These are phyloP conservation scores for Amiota minor DNA, from an alignment of 2,888 invertebrate species.

Conservation along the genomic window DNA sequence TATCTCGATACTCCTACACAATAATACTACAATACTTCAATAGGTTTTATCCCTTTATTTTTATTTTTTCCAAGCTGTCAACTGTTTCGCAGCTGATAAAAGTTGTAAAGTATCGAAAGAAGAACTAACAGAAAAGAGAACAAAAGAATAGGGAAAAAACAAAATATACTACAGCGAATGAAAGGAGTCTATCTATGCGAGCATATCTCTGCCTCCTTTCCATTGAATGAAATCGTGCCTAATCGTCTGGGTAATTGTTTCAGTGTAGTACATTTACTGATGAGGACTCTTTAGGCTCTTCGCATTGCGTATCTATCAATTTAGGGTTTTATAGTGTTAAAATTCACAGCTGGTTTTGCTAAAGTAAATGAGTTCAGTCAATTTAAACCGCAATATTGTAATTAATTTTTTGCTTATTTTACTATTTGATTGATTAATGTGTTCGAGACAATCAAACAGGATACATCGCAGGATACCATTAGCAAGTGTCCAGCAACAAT, in stretches of 20 bases:
- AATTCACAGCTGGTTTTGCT: conserved; percentile 23
- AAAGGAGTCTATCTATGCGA: conserved; percentile 24
- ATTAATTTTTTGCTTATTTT: background rate
- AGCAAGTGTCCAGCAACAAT: background rate
- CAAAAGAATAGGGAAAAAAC: conserved; percentile 12
- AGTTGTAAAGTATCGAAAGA: conserved; percentile 43
- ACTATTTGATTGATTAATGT: no score
- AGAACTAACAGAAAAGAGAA: conserved; percentile 25
- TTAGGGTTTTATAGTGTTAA: conserved; percentile 40
- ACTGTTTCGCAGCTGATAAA: conserved; percentile 72
- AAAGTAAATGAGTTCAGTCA: conserved; percentile 2
- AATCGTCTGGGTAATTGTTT: conserved; percentile 72
- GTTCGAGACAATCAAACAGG: no score
- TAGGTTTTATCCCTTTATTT: conserved; percentile 36
- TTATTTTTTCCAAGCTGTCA: conserved; percentile 63
- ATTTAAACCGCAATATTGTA: conserved; percentile 6
- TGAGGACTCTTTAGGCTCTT: conserved; percentile 33
- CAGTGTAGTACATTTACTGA: conserved; percentile 43
- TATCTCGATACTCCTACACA: conserved; percentile 46
- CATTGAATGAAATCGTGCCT: conserved; percentile 49
- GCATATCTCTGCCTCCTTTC: conserved; percentile 11
- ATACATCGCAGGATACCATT: background rate
- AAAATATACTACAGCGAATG: background rate
- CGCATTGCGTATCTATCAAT: conserved; percentile 27
- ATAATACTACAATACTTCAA: background rate